These are phyloP conservation scores for Echinometra lucunter DNA, from an alignment of 53 echinoderm and acorn worm genomes.

Conservation along the genomic window DNA sequence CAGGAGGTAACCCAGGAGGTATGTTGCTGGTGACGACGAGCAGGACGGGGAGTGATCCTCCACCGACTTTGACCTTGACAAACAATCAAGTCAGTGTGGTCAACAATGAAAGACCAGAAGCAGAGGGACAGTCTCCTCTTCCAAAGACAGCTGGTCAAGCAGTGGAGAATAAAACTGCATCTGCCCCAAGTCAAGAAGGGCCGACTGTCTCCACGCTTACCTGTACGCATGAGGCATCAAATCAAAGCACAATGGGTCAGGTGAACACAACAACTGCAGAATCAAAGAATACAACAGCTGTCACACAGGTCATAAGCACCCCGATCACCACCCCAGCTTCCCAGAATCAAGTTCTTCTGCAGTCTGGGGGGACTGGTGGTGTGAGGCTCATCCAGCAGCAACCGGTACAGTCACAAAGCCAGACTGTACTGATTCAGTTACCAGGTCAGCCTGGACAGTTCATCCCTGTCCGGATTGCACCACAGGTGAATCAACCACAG, in stretches of 20 bases:
- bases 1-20: not conserved
- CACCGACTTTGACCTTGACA: not conserved
- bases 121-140: conserved; percentile 55
- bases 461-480: conserved; percentile 84
- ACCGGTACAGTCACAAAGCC: conserved; percentile 69
- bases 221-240: conserved; percentile 75
- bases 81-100: not conserved
- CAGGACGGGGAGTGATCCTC: not conserved
- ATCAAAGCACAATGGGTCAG: conserved; percentile 63
- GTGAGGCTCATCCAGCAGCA: conserved; percentile 51
- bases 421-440: conserved; percentile 84
- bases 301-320: conserved; percentile 85
- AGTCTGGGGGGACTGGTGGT: conserved; percentile 54
- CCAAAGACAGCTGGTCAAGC: not conserved
- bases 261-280: conserved; percentile 77
- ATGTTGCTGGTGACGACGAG: conserved; percentile 51
- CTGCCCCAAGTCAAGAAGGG: not conserved
- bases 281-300: conserved; percentile 77
- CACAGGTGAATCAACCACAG: conserved; percentile 72
- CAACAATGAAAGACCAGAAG: conserved; percentile 38
- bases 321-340: conserved; percentile 84
- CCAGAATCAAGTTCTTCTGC: conserved; percentile 76
- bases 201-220: not conserved
- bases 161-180: not conserved
- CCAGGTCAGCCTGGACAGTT: conserved; percentile 78